These are phyloP conservation scores for Prochilodus magdalenae DNA, from an alignment of 2,113 vertebrate species.

Conservation along the genomic window DNA sequence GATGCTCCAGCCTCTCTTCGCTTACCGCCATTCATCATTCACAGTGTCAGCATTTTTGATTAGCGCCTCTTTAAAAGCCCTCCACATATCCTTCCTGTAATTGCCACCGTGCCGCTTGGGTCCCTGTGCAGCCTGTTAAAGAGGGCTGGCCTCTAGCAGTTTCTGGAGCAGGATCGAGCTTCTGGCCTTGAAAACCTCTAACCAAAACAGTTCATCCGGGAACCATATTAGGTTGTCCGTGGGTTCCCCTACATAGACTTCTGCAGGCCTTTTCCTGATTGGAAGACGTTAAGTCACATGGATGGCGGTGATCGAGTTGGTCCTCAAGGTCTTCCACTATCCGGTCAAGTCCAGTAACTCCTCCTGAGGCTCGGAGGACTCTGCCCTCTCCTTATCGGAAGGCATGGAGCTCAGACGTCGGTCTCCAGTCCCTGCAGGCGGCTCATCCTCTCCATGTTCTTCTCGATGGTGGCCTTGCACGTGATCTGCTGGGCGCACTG, in stretches of 20 bases:
- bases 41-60: background rate
- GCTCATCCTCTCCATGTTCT: constrained; percentile 96
- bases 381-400: background rate
- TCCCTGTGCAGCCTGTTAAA: background rate
- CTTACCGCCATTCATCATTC: background rate
- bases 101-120: too few species aligned
- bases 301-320: too few species aligned
- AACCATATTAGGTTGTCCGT: background rate
- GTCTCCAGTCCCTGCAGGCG: constrained; percentile 93
- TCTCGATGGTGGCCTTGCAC: constrained; percentile 88
- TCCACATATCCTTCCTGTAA: too few species aligned
- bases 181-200: background rate
- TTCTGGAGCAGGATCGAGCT: background rate
- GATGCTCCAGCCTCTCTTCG: too few species aligned
- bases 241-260: background rate
- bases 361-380: too few species aligned
- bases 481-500: constrained; percentile 92
- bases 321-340: background rate
- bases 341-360: background rate
- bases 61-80: too few species aligned
- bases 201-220: background rate
- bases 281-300: background rate
- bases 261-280: too few species aligned
- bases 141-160: background rate
- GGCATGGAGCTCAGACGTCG: constrained; percentile 81